These are phyloP conservation scores for Myripristis murdjan DNA, from an alignment of 2,797 vertebrate species.

Conservation along the genomic window DNA sequence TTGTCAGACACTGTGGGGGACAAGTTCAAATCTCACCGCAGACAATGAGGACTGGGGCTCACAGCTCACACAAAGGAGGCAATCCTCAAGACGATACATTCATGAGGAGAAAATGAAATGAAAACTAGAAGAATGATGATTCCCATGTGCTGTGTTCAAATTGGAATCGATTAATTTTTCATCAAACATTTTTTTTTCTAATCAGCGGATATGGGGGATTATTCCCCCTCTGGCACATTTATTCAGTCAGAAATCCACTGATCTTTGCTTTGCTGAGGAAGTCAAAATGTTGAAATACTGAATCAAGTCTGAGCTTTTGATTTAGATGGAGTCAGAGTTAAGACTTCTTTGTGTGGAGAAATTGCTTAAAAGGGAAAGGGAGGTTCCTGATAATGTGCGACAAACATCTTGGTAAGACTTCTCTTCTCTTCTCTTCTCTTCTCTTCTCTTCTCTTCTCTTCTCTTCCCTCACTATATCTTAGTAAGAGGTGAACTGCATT, in stretches of 20 bases:
- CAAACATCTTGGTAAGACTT: background rate
- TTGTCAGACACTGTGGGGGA: background rate
- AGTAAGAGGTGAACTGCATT: too few species aligned
- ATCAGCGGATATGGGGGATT: constrained; percentile 28
- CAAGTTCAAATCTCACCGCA: constrained; percentile 5
- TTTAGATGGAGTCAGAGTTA: constrained; percentile 1
- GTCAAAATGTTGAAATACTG: constrained; percentile 15
- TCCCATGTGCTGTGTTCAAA: constrained; percentile 7
- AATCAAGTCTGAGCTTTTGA: constrained; percentile 11
- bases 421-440: background rate
- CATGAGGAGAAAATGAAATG: background rate
- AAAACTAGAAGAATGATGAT: constrained; percentile 3
- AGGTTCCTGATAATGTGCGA: background rate
- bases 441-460: background rate
- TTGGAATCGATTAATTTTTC: constrained; percentile 24
- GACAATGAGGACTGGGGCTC: background rate
- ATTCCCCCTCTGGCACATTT: background rate
- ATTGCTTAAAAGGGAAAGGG: background rate
- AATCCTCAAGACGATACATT: background rate
- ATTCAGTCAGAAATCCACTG: constrained; percentile 14
- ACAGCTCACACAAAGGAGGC: constrained; percentile 7
- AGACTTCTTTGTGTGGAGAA: background rate
- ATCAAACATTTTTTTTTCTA: constrained; percentile 12
- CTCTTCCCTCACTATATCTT: too few species aligned
- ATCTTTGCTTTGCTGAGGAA: constrained; percentile 25